These are phyloP conservation scores for Caenorhabditis angaria DNA, from an alignment of 2,888 invertebrate genomes.

Conservation along the genomic window DNA sequence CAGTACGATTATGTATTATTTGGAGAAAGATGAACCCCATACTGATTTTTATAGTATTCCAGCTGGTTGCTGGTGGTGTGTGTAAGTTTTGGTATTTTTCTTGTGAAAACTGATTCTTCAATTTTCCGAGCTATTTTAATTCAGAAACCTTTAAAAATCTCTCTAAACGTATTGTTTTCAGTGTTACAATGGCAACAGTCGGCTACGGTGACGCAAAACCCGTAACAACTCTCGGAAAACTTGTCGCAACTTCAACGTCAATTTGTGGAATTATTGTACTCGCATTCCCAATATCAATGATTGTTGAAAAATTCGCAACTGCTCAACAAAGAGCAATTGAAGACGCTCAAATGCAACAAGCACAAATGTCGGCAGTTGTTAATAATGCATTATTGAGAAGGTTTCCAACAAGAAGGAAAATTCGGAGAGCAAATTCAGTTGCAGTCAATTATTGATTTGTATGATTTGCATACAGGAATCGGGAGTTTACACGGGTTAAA, in stretches of 20 bases:
- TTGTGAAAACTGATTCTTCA: not conserved
- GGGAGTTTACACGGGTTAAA: not conserved
- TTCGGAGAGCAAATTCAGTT: slow-evolving; percentile 40
- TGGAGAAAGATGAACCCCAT: slow-evolving; percentile 69
- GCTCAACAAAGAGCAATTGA: slow-evolving; percentile 67
- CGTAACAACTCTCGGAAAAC: slow-evolving; percentile 66
- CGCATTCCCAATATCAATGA: slow-evolving; percentile 71
- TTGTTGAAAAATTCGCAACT: slow-evolving; percentile 70
- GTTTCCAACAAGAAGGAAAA: slow-evolving; percentile 60
- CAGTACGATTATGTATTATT: slow-evolving; percentile 69
- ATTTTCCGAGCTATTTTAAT: too few relatives aligned
- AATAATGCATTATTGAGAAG: slow-evolving; percentile 66
- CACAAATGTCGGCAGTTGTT: slow-evolving; percentile 68
- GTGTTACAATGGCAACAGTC: slow-evolving; percentile 64
- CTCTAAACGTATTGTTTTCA: slow-evolving; percentile 28
- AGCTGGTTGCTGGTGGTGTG: slow-evolving; percentile 72
- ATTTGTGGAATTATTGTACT: slow-evolving; percentile 71
- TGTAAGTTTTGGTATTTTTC: slow-evolving; percentile 51
- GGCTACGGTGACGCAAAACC: slow-evolving; percentile 70
- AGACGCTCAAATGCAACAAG: slow-evolving; percentile 67
- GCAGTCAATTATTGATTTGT: slow-evolving; percentile 22
- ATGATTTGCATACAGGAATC: too few relatives aligned
- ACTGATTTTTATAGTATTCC: slow-evolving; percentile 70
- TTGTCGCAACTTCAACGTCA: slow-evolving; percentile 67
- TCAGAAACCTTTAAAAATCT: not conserved